Conservation (phyloP, 2,888 invertebrate species). For the Phyto melanocephala region DNA sequence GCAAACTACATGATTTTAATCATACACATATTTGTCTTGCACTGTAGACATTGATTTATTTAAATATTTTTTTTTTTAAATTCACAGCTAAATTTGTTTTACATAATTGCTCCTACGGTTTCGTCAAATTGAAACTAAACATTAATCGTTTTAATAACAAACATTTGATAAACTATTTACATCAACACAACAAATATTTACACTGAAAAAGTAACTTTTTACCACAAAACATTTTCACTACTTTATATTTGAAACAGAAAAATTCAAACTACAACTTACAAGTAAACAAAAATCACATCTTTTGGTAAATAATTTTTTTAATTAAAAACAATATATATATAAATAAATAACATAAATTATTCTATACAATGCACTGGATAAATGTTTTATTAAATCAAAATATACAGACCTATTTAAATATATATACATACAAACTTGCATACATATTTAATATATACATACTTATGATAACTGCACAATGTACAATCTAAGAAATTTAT, state of each 20-base stretch:
- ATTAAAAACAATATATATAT: background rate
- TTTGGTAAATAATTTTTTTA: background rate
- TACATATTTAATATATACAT: background rate
- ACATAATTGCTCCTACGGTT: background rate
- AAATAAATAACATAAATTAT: conserved; percentile 27
- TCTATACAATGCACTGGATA: conserved; percentile 51
- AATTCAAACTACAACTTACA: background rate
- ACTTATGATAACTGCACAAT: conserved; percentile 31
- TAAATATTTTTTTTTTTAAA: too few relatives aligned
- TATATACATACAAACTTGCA: conserved; percentile 17
- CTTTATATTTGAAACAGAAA: background rate
- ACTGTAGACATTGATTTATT: too few relatives aligned
- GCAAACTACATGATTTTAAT: too few relatives aligned
- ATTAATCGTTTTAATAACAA: background rate
- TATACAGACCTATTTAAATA: background rate
- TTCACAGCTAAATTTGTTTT: background rate
- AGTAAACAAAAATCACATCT: background rate
- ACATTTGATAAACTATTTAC: background rate
- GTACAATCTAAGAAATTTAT: conserved; percentile 36
- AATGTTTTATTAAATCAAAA: conserved; percentile 51
- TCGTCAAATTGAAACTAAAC: background rate
- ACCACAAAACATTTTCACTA: background rate
- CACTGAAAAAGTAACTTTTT: background rate
- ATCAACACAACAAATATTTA: background rate
- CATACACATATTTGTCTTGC: too few relatives aligned